phyloP scores from a whole-genome alignment of 2,888 invertebrate species.

The Leptopilina myrica region DNA sequence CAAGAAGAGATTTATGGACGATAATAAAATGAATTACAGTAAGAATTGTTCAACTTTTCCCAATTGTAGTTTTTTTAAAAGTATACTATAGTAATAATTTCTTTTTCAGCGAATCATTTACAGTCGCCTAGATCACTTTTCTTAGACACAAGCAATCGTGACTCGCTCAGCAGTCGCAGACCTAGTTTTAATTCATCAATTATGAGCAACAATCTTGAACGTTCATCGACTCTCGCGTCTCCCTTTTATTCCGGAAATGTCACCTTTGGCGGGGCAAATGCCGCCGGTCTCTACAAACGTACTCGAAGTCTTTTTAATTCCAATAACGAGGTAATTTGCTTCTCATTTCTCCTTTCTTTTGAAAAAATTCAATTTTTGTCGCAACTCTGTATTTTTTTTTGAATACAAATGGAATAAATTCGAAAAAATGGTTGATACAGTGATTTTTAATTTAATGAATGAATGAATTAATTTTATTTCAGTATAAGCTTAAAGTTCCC shows the following conservation, averaged over 20 bases:
- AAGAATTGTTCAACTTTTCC: conserved; percentile 48
- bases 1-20: conserved; percentile 68
- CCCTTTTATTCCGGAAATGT: conserved; percentile 88
- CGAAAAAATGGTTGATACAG: not conserved
- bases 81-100: not conserved
- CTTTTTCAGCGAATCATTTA: conserved; percentile 67
- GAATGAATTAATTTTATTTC: conserved; percentile 42
- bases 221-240: conserved; percentile 78
- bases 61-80: not conserved
- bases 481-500: conserved; percentile 68
- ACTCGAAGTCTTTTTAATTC: conserved; percentile 64
- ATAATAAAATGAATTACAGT: conserved; percentile 69
- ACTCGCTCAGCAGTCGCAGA: conserved; percentile 77
- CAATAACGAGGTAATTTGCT: conserved; percentile 60
- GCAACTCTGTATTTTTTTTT: too few relatives aligned
- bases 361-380: too few relatives aligned
- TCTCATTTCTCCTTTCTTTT: too few relatives aligned
- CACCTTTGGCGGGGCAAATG: conserved; percentile 84
- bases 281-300: conserved; percentile 68
- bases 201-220: conserved; percentile 76
- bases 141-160: conserved; percentile 73
- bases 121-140: conserved; percentile 74
- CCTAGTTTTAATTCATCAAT: conserved; percentile 78
- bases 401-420: too few relatives aligned
- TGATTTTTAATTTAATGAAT: too few relatives aligned